Percentiles rank a stretch among this genome's conserved stretches.
Evolutionary conservation across 1,140 invertebrate genomes (phyloP).

Genomic region (Hydropsyche tenuis): DNA sequence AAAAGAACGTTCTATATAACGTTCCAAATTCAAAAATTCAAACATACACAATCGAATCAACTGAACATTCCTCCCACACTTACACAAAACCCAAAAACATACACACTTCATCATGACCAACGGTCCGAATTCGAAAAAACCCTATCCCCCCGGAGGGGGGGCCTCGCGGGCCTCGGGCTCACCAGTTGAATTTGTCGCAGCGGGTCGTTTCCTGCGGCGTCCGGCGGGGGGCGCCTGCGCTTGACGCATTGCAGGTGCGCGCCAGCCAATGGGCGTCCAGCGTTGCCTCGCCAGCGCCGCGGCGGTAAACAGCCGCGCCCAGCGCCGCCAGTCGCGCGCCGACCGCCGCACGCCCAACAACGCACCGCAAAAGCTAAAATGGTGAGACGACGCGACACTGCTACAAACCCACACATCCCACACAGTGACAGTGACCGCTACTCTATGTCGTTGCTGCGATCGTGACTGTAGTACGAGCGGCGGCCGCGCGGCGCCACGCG

Average conservation of each 20-base stretch:
- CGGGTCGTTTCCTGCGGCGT: constrained; percentile 34
- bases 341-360: constrained; percentile 20
- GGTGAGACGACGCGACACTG: constrained; percentile 12
- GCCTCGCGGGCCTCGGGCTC: constrained; percentile 52
- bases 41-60: no score
- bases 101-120: no score
- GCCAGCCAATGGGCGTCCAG: constrained; percentile 70
- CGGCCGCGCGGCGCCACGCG: neutral
- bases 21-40: no score
- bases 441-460: no score
- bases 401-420: no score
- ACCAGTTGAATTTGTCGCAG: constrained; percentile 47
- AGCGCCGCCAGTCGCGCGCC: constrained; percentile 1
- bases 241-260: constrained; percentile 86
- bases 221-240: constrained; percentile 53
- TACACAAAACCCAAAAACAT: no score
- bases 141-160: no score
- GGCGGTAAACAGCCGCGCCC: constrained; percentile 63
- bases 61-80: no score
- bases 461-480: neutral
- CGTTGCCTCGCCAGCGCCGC: constrained; percentile 64
- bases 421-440: no score
- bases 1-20: no score
- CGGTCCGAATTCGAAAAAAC: no score
- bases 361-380: constrained; percentile 7